These are phyloP conservation scores for Phenacoccus solenopsis DNA, from an alignment of 1,140 invertebrate genomes.

Conservation along the genomic window DNA sequence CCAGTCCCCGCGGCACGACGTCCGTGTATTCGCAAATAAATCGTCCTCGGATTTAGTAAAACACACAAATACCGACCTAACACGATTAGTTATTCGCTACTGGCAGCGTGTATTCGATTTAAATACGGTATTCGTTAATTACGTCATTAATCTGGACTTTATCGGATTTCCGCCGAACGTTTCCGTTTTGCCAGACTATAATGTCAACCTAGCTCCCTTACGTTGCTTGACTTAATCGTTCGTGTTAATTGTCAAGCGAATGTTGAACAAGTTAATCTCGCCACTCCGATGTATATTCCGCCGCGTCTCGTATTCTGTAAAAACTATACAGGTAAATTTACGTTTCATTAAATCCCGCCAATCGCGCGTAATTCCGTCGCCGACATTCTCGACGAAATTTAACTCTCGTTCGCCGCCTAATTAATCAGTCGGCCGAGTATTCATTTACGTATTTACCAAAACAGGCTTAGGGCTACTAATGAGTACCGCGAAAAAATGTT, in stretches of 20 bases:
- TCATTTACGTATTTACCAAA: too few species aligned
- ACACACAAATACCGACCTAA: background rate
- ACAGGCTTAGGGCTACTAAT: too few species aligned
- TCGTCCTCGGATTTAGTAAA: background rate
- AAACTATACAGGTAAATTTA: too few species aligned
- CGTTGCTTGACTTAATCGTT: background rate
- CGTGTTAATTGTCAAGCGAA: background rate
- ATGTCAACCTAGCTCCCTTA: background rate
- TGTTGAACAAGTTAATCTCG: background rate
- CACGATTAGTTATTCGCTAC: background rate
- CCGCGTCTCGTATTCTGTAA: too few species aligned
- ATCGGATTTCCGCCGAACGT: background rate
- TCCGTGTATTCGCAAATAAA: background rate
- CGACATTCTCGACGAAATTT: too few species aligned
- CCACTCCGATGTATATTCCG: too few species aligned
- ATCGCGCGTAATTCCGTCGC: too few species aligned
- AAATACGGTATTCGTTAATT: conserved; percentile 3
- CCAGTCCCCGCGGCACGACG: background rate
- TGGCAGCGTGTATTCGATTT: background rate
- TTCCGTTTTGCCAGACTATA: background rate
- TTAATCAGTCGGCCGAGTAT: too few species aligned
- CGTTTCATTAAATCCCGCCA: too few species aligned
- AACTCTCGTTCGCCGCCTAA: too few species aligned
- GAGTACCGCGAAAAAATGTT: too few species aligned
- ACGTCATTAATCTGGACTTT: background rate